Evolutionary conservation across 2,113 vertebrate species (phyloP), one percentile per base, ranked within the genome.

Genomic region (Dipodomys ordii): DNA sequence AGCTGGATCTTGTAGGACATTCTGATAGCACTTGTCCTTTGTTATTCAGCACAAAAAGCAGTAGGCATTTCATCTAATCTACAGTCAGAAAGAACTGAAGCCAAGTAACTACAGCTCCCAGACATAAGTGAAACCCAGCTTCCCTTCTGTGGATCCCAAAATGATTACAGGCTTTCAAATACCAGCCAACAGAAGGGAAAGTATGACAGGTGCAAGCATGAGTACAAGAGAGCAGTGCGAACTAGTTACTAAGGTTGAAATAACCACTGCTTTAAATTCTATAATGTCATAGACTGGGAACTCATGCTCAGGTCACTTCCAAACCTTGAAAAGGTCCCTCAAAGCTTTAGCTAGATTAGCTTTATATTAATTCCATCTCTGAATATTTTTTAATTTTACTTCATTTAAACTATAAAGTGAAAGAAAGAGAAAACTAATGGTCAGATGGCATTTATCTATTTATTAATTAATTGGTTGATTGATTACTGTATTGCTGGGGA

Each of bases 361-460:
- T 27, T 91, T 16, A 49, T 76, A 39, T 78, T 83, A 91, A 91
- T 20, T 89, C 10, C 28, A 68, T 25, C 53, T 79, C 57, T 90
- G 44, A 79, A 23, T 79, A 62, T 74, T 12, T 32, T 44, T 74
- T 10, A 2, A 57, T 85, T 35, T 27, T 19, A 85, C 23, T 72
- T 35, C 22, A 77, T 76, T 87, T 87, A 91, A 60, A 19, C 27
- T 49, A 2, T 77, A 91, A 90, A 60, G 77, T 27, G 18, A 69
- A 60, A 32, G 53, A 57, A 57, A 57, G 53, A 57, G 15, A 22
- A 35, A 67, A 20, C 39, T 67, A 22, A 73, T 83, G 57, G 8
- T 7, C 23, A 67, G 39, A 44, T 83, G 60, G 20, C 10, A 30
- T 22, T 30, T 32, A 79, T 79, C 4, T 25, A 60, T 60, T 79